Evolutionary conservation across 64 coral and sea anemone genomes (phyloP).

Genomic region (Actinia equina): DNA sequence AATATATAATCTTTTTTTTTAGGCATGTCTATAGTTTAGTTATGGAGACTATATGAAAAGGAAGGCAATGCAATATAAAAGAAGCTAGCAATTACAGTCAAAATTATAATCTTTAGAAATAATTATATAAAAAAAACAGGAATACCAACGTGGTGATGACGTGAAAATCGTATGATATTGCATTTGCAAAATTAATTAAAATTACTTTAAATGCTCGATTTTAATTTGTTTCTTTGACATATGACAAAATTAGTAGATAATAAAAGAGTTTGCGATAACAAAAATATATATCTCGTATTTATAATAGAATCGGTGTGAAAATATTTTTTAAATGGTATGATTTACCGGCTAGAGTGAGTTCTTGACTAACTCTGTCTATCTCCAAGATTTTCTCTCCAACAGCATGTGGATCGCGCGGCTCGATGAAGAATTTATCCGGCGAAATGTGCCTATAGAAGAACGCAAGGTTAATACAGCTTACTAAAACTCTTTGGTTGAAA

Average conservation of each 20-base stretch:
- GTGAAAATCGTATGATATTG: neutral
- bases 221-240: neutral
- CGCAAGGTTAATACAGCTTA: neutral
- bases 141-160: neutral
- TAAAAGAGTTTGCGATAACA: neutral
- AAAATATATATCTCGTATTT: neutral
- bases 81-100: neutral
- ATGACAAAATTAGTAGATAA: neutral
- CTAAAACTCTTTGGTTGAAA: neutral
- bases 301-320: neutral
- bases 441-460: slow-evolving; percentile 76
- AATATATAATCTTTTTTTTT: too few species aligned
- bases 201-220: neutral
- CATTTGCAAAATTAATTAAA: neutral
- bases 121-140: neutral
- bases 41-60: too few species aligned
- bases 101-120: neutral
- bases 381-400: slow-evolving; percentile 82
- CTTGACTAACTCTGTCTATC: slow-evolving; percentile 92
- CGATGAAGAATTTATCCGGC: slow-evolving; percentile 91
- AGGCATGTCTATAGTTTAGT: too few species aligned
- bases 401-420: slow-evolving; percentile 76
- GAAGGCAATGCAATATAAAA: neutral
- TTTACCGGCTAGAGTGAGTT: slow-evolving; percentile 80
- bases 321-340: neutral